These are phyloP conservation scores for Tetragonula carbonaria DNA, from an alignment of 2,888 invertebrate species.

Conservation along the genomic window DNA sequence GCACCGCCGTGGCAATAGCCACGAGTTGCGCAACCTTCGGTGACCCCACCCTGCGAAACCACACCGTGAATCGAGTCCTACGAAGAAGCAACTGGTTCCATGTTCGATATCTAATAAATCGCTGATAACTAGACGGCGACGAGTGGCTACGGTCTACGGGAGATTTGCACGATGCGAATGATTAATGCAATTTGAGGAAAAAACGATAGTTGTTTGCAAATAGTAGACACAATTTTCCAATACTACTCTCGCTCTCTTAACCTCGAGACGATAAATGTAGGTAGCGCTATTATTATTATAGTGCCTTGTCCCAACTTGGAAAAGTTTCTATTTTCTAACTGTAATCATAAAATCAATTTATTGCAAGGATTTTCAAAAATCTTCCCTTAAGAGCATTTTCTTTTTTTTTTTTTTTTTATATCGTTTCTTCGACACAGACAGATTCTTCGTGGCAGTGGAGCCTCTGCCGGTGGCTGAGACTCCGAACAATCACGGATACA, in stretches of 20 bases:
- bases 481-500: constrained; percentile 57
- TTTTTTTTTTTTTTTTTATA: not conserved
- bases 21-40: constrained; percentile 75
- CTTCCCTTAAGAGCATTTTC: not conserved
- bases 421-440: constrained; percentile 11
- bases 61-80: constrained; percentile 48
- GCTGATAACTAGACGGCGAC: constrained; percentile 19
- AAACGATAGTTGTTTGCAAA: not conserved
- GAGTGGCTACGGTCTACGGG: not conserved
- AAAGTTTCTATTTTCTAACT: not conserved
- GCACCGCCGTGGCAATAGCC: constrained; percentile 70
- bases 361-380: not conserved
- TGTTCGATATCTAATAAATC: constrained; percentile 45
- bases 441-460: constrained; percentile 33
- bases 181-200: not conserved
- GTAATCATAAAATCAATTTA: not conserved
- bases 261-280: not conserved
- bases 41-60: constrained; percentile 71
- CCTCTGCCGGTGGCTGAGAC: constrained; percentile 49
- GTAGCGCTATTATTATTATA: not conserved
- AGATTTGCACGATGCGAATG: not conserved
- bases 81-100: constrained; percentile 21
- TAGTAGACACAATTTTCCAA: not conserved
- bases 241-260: not conserved
- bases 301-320: not conserved